Evolutionary conservation across 1,140 invertebrate species (phyloP), one percentile per base, ranked within the genome.

Genomic region (Panulirus ornatus): DNA sequence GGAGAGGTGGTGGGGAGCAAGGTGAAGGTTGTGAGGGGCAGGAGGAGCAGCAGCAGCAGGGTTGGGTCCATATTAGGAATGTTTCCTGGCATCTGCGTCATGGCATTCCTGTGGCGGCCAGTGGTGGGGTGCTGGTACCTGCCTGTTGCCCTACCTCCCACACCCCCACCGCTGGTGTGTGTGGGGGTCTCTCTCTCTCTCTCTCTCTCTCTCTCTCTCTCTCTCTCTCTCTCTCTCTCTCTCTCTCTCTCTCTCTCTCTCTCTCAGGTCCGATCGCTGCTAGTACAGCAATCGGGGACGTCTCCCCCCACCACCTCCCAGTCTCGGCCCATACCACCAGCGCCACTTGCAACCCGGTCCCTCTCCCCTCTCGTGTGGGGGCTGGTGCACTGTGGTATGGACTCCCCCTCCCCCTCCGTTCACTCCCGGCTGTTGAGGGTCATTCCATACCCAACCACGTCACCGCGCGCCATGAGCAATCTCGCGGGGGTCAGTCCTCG

Each of bases 221-320:
- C 63, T 66, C 36, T 76, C 73, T 76, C 2, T 76, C 73, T 76
- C 73, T 76, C 73, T 76, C 73, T 76, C 34, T 76, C 73, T 76
- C 34, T 76, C 73, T 76, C 2, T 76, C 38, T 40, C 2, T 40
- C 73, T 66, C 63, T 66, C 63, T 66, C 5, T 66, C 63, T 66
- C 63, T 66, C 63, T 66, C 63, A 5, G 11, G 63, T 34, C 63
- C 63, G 3, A 6, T 66, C 40, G 70, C 1, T 38, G 70, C 30
- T 38, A 38, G 34, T 19, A 38, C 70, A 36, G 66, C 30, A 34
- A 2, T 3, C 34, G 27, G 42, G 27, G 42, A 34, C 70, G 42
- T 38, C 42, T 73, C 36, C 66, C 70, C 70, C 70, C 42, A 38
- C 70, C 70, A n/a, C n/a, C n/a, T n/a, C n/a, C n/a, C n/a, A n/a